Percentiles rank a stretch among this genome's conserved stretches.
phyloP scores from a whole-genome alignment of 2,113 vertebrate genomes.

The Cebus imitator region DNA sequence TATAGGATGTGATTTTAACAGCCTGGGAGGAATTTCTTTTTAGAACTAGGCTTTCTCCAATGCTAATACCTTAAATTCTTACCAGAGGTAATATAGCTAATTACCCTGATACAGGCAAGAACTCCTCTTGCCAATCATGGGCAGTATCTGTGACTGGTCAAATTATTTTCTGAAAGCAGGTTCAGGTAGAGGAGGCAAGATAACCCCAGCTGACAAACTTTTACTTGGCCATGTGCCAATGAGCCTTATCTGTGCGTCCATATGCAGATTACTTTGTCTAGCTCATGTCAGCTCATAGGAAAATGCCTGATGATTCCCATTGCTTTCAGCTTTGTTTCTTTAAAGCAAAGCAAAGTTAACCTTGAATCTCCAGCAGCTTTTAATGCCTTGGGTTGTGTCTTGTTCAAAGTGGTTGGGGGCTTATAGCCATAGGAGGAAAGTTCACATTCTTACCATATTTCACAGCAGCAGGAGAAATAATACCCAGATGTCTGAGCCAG shows the following conservation, averaged over 20 bases:
- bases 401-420: constrained; percentile 25
- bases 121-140: background rate
- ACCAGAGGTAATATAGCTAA: constrained; percentile 3
- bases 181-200: constrained; percentile 26
- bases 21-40: background rate
- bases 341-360: constrained; percentile 2
- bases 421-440: background rate
- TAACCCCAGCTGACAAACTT: constrained; percentile 34
- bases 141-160: background rate
- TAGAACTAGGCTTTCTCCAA: constrained; percentile 25
- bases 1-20: background rate
- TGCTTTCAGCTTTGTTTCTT: constrained; percentile 53
- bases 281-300: constrained; percentile 40
- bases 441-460: constrained; percentile 21
- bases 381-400: constrained; percentile 40
- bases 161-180: constrained; percentile 18
- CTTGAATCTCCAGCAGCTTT: constrained; percentile 35
- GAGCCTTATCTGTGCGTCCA: constrained; percentile 44
- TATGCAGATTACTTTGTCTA: constrained; percentile 34
- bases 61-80: background rate
- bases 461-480: constrained; percentile 32
- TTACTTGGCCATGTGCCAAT: constrained; percentile 20
- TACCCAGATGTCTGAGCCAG: background rate
- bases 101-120: background rate
- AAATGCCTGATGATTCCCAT: constrained; percentile 27